These are phyloP conservation scores for Pectinophora gossypiella DNA, from an alignment of 1,140 invertebrate genomes.

Conservation along the genomic window DNA sequence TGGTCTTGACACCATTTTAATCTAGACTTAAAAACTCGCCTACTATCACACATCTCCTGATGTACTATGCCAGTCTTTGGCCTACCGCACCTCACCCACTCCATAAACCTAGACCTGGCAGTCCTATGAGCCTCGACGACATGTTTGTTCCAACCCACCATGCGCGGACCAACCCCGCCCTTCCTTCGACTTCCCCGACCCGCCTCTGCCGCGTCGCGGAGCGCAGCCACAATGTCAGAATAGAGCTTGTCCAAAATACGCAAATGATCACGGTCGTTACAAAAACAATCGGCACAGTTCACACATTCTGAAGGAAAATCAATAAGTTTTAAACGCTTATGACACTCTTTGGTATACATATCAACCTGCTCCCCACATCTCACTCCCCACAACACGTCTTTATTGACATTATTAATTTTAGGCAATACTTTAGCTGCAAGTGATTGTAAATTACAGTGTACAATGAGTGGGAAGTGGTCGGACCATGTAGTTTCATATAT, in stretches of 20 bases:
- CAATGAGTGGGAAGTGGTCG: not conserved
- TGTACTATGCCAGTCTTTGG: not conserved
- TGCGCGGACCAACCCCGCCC: not conserved
- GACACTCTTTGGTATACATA: not conserved
- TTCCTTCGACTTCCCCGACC: not conserved
- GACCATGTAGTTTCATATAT: not conserved
- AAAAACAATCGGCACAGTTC: not conserved
- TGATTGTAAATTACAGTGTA: not conserved
- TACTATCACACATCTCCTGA: conserved; percentile 3
- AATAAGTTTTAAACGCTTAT: not conserved
- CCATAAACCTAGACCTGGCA: not conserved
- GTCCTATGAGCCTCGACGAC: not conserved
- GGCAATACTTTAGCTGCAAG: not conserved
- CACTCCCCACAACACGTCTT: not conserved
- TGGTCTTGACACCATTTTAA: conserved; percentile 9
- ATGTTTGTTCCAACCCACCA: conserved; percentile 1
- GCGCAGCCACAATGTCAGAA: not conserved
- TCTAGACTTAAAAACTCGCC: conserved; percentile 4
- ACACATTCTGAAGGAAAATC: not conserved
- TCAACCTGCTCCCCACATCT: not conserved
- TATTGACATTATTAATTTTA: not conserved
- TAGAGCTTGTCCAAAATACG: not conserved
- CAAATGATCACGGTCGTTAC: not conserved
- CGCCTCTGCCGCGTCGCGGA: not conserved
- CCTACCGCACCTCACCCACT: not conserved